A percentile compares a stretch with the other conserved stretches of the same genome.
These are phyloP conservation scores for Sus cebifrons DNA, from an alignment of 2,797 vertebrate species.

Conservation along the genomic window DNA sequence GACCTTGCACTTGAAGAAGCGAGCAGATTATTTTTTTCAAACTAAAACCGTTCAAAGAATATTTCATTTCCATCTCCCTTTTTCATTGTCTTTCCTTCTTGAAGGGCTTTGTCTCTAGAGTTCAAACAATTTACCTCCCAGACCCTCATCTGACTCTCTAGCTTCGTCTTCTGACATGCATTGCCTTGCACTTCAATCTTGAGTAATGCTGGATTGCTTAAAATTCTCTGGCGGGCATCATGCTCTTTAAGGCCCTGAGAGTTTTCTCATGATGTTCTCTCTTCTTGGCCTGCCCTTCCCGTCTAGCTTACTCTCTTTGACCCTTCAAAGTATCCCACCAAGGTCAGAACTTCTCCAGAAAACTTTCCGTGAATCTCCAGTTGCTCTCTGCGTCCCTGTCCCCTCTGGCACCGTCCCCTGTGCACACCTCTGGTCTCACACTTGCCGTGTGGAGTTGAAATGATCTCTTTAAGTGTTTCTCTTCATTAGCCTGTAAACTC, in stretches of 20 bases:
- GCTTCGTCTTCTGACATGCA: not conserved
- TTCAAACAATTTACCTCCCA: not conserved
- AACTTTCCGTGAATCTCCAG: not conserved
- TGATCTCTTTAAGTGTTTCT: not conserved
- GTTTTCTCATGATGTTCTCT: not conserved
- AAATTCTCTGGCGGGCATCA: not conserved
- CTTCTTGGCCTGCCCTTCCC: not conserved
- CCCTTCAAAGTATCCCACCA: not conserved
- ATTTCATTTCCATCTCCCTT: conserved; percentile 38
- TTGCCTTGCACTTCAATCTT: not conserved
- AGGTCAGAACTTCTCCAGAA: not conserved
- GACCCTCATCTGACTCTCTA: not conserved
- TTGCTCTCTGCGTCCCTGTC: not conserved
- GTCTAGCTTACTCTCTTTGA: not conserved
- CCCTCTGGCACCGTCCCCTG: not conserved
- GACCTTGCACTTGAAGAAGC: conserved; percentile 5
- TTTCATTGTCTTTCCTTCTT: conserved; percentile 23
- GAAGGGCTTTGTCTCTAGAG: conserved; percentile 29
- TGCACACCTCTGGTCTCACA: not conserved
- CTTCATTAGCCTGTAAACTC: not conserved
- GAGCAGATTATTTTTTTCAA: conserved; percentile 18
- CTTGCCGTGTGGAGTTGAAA: not conserved
- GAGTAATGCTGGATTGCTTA: not conserved
- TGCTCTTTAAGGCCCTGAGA: not conserved
- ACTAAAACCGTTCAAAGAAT: not conserved